A percentile compares a stretch with the other conserved stretches of the same genome.
Conservation (phyloP, 2,888 invertebrate genomes). For the Hedychridium roseum region DNA sequence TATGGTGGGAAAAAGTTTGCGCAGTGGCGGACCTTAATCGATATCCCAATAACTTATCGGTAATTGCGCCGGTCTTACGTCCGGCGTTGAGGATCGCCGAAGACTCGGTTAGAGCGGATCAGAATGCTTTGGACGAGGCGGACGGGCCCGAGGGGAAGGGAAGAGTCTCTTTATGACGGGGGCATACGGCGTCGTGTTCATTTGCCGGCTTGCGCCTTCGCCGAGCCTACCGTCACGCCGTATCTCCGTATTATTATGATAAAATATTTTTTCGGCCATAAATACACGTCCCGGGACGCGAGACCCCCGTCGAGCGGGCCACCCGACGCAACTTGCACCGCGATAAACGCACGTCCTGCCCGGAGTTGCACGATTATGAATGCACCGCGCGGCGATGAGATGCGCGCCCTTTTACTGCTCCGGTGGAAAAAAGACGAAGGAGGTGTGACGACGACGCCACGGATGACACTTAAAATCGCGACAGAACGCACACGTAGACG, state of each 20-base stretch:
- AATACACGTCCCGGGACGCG: conserved; percentile 48
- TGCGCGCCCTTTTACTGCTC: neutral
- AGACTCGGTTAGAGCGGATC: too few relatives aligned
- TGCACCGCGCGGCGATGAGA: conserved; percentile 6
- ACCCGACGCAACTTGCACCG: conserved; percentile 46
- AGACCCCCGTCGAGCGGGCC: conserved; percentile 53
- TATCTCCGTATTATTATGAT: conserved; percentile 54
- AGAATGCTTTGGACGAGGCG: too few relatives aligned
- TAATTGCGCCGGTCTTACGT: conserved; percentile 43
- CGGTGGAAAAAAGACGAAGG: neutral
- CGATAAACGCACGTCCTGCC: conserved; percentile 41
- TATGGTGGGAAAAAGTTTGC: conserved; percentile 8
- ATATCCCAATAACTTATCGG: conserved; percentile 44
- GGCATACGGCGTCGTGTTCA: conserved; percentile 27
- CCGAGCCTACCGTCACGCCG: conserved; percentile 38
- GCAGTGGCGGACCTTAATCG: conserved; percentile 36
- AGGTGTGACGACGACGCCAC: neutral
- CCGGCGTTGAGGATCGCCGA: too few relatives aligned
- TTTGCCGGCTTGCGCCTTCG: conserved; percentile 41
- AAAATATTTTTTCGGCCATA: conserved; percentile 55
- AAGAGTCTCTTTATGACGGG: conserved; percentile 17
- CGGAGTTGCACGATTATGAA: conserved; percentile 28
- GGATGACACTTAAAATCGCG: neutral
- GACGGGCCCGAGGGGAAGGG: conserved; percentile 4
- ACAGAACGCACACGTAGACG: neutral